These are phyloP conservation scores for Prunella strophiata DNA, from an alignment of 2,797 vertebrate genomes.

Conservation along the genomic window DNA sequence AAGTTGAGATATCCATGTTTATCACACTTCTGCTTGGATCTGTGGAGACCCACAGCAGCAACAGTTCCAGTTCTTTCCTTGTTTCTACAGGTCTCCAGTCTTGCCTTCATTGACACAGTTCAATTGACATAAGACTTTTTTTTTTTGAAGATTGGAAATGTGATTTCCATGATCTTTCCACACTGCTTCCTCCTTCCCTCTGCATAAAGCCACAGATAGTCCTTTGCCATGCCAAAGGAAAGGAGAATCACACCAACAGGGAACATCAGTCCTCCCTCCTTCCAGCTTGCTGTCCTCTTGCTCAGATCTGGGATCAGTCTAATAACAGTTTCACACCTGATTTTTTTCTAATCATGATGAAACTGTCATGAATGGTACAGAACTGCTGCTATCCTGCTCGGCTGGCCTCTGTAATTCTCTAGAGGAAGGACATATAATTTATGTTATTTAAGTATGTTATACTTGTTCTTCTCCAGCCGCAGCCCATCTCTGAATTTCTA, in stretches of 20 bases:
- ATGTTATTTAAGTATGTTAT: background rate
- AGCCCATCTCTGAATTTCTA: constrained; percentile 45
- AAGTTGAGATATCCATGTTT: background rate
- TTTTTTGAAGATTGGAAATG: background rate
- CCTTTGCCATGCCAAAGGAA: background rate
- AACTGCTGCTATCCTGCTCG: background rate
- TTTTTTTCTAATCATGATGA: constrained; percentile 22
- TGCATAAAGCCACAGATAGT: background rate
- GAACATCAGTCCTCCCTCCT: background rate
- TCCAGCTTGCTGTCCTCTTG: background rate
- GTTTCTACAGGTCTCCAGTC: background rate
- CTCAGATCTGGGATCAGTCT: background rate
- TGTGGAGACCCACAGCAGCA: background rate
- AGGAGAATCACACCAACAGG: background rate
- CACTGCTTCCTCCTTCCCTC: background rate
- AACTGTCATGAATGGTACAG: constrained; percentile 5
- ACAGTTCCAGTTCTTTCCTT: background rate
- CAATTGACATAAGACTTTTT: background rate
- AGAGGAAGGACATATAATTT: constrained; percentile 2
- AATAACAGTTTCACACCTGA: background rate
- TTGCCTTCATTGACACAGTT: background rate
- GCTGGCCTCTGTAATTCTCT: background rate
- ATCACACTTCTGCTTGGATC: background rate
- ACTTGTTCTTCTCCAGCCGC: background rate
- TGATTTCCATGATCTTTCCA: background rate